Base-by-base conservation (phyloP, 1,140 invertebrate species). In the Magallana angulata region DNA sequence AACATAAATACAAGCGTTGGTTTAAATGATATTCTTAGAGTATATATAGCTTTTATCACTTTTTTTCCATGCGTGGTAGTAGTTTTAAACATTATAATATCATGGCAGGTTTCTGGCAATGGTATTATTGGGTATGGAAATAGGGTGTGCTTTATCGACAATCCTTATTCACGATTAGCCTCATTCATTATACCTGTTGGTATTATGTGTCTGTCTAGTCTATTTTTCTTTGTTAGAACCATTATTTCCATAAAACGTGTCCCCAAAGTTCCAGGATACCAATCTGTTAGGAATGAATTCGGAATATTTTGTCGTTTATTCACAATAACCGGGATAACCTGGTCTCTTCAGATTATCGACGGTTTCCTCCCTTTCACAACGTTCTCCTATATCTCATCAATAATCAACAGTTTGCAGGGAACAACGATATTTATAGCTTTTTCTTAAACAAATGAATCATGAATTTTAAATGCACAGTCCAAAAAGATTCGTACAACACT, bases 251-350 rank as follows among this genome's bases (percentile, higher is more conserved):
- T 81, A 7, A 81, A 81, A 30, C n/a, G 24, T 16, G 48, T 56
- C 24, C 76, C 76, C 14, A 24, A 36, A 18, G 76, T 56, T 9
- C 30, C 24, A 7, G 48, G 30, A 2, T 24, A 81, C 48, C 16
- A 81, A 81, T 9, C 24, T 16, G 30, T 48, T n/a, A 81, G 76
- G 30, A 81, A 81, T 56, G 76, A 81, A 56, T 36, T 81, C 14
- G 7, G n/a, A 14, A 81, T 81, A 16, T 81, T 81, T 81, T 36
- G n/a, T 81, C 76, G 76, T 9, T 30, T 81, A 11, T 48, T 56
- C 1, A 30, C 76, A 7, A 56, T 81, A 9, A 81, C 18, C 12
- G 76, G 76, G 30, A 16, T 81, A 48, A 48, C 76, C 30, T 81
- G 76, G 76, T 18, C 4, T 30, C 18, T 81, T 7, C 76, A 48